Conservation (phyloP, 2,888 invertebrate species). For the Synergus laeviventris region DNA sequence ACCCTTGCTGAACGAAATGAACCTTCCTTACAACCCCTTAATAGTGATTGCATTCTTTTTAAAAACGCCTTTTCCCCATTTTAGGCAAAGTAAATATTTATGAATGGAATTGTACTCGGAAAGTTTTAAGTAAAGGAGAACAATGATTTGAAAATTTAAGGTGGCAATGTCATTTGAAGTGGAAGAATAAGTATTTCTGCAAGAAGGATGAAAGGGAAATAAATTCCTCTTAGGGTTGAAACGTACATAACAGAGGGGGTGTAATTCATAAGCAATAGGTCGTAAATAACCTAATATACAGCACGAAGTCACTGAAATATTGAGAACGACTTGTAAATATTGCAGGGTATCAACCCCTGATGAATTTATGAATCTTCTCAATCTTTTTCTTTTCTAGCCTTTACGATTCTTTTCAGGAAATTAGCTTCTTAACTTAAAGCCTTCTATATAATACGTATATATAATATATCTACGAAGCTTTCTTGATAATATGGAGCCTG, state of each 20-base stretch:
- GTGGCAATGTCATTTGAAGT: background rate
- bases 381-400: background rate
- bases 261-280: conserved; percentile 74
- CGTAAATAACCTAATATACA: conserved; percentile 72
- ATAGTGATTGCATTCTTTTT: conserved; percentile 50
- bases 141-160: background rate
- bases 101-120: no score
- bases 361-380: conserved; percentile 20
- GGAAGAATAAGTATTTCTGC: conserved; percentile 19
- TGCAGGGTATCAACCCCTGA: conserved; percentile 44
- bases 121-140: no score
- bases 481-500: background rate
- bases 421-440: no score
- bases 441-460: no score
- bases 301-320: conserved; percentile 69
- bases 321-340: conserved; percentile 64
- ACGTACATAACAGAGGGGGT: conserved; percentile 62
- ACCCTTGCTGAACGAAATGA: conserved; percentile 52
- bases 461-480: background rate
- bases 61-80: background rate
- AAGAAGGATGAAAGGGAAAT: conserved; percentile 45
- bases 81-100: no score
- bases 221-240: conserved; percentile 57
- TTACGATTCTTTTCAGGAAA: background rate
- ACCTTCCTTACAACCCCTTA: conserved; percentile 47